Conservation (phyloP, 2,888 invertebrate species). For the Diplolepis rosae region DNA sequence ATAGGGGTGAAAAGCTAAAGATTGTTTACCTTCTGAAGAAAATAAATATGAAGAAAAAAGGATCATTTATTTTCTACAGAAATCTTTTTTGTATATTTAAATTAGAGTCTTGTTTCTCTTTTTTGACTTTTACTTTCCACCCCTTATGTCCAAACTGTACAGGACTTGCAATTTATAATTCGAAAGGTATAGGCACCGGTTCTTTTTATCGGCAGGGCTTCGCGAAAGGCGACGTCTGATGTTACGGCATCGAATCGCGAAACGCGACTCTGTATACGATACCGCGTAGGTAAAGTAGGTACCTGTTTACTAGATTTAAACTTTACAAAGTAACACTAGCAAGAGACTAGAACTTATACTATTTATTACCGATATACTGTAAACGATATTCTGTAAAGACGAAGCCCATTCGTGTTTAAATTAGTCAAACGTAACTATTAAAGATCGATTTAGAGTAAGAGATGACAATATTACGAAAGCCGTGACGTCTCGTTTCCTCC, state of each 20-base stretch:
- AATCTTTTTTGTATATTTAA: conserved; percentile 24
- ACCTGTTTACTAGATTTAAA: conserved; percentile 70
- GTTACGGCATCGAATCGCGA: conserved; percentile 69
- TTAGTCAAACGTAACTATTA: conserved; percentile 20
- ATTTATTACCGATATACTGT: conserved; percentile 64
- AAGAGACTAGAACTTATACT: conserved; percentile 61
- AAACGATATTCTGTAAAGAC: conserved; percentile 48
- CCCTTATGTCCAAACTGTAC: neutral
- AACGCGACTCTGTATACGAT: conserved; percentile 71
- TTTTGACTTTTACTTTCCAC: conserved; percentile 9
- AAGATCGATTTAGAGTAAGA: conserved; percentile 59
- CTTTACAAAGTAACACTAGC: conserved; percentile 63
- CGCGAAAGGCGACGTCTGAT: conserved; percentile 68
- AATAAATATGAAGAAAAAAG: conserved; percentile 1
- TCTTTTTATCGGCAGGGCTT: conserved; percentile 65
- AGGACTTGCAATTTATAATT: conserved; percentile 17
- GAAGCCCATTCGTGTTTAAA: conserved; percentile 11
- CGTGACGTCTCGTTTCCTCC: conserved; percentile 53
- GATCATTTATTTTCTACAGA: conserved; percentile 17
- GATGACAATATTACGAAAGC: conserved; percentile 68
- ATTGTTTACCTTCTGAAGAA: neutral
- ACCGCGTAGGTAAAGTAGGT: conserved; percentile 74
- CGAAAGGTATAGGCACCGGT: conserved; percentile 33
- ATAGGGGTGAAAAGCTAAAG: conserved; percentile 10
- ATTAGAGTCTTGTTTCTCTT: conserved; percentile 4